Conservation (phyloP, 1,140 invertebrate species). For the Nasonia vitripennis region DNA sequence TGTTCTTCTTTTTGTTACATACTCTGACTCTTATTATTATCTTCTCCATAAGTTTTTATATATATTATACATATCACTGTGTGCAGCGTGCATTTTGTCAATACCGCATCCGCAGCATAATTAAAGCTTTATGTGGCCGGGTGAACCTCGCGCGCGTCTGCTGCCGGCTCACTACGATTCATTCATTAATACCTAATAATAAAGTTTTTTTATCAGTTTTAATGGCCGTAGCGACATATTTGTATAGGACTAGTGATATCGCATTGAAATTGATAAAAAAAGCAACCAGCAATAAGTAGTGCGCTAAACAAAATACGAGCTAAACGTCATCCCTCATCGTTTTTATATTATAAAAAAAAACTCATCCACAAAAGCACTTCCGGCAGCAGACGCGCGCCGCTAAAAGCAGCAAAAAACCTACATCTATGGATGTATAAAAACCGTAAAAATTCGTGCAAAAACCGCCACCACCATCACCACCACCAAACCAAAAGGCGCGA, state of each 20-base stretch:
- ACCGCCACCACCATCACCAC: background rate
- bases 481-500: slow-evolving; percentile 10
- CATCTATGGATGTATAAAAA: background rate
- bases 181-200: background rate
- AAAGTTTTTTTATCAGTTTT: background rate
- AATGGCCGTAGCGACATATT: background rate
- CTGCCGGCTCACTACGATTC: background rate
- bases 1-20: slow-evolving; percentile 2
- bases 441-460: background rate
- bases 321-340: background rate
- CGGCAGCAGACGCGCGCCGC: slow-evolving; percentile 13
- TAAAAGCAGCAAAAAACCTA: background rate
- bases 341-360: no score
- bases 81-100: slow-evolving; percentile 22
- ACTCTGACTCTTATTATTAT: background rate
- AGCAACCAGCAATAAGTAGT: background rate
- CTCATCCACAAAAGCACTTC: background rate
- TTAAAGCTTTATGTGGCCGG: background rate
- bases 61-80: slow-evolving; percentile 11
- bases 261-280: background rate
- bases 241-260: background rate
- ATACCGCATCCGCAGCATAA: slow-evolving; percentile 11
- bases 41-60: background rate
- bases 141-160: background rate
- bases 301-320: background rate